Percentiles rank a stretch among this genome's conserved stretches.
Evolutionary conservation across 2,113 vertebrate genomes (phyloP).

Genomic region (Cochlearius cochlearius): DNA sequence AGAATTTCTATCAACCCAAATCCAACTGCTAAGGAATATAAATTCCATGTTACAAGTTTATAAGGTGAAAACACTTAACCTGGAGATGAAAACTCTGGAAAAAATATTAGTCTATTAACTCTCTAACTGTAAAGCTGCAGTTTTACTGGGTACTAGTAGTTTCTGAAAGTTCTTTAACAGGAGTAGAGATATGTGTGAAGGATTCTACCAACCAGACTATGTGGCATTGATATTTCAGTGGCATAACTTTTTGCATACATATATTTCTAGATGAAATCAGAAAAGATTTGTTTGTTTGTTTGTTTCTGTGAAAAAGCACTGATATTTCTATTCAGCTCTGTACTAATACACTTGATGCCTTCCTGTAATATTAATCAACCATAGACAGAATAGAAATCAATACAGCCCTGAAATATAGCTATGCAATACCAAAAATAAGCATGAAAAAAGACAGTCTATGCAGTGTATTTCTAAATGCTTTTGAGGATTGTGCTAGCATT

Average conservation of each 20-base stretch:
- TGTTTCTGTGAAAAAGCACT: conserved; percentile 9
- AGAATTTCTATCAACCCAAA: conserved; percentile 29
- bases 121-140: background rate
- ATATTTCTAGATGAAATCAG: conserved; percentile 19
- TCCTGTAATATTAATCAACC: conserved; percentile 68
- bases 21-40: conserved; percentile 34
- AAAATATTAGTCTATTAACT: background rate
- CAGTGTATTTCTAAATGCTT: conserved; percentile 15
- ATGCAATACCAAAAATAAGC: conserved; percentile 53
- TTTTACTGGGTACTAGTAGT: conserved; percentile 1
- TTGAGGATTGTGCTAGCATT: conserved; percentile 1
- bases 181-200: background rate
- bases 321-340: conserved; percentile 51
- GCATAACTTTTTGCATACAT: background rate
- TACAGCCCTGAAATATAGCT: conserved; percentile 41
- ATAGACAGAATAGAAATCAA: conserved; percentile 67
- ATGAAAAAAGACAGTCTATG: background rate
- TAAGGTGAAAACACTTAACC: conserved; percentile 33
- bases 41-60: conserved; percentile 20
- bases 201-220: background rate
- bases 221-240: background rate
- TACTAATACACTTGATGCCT: conserved; percentile 35
- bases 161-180: background rate
- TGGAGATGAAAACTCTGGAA: background rate
- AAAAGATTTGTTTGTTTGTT: background rate